A percentile compares a stretch with the other conserved stretches of the same genome.
Evolutionary conservation across 2,888 invertebrate genomes (phyloP).

Genomic region (Neria commutata): DNA sequence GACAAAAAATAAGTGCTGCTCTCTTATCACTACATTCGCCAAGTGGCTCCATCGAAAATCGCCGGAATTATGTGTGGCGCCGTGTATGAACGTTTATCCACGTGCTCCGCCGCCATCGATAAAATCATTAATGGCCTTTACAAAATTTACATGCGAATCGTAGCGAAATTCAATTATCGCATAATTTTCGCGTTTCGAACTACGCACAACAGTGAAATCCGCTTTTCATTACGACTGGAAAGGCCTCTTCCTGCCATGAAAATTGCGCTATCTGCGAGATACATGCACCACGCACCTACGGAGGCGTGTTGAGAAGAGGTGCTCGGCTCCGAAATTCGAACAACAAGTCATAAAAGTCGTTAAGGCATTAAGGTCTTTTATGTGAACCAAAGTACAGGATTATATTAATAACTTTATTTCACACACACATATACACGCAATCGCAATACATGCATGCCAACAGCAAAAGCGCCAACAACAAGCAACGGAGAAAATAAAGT

Average conservation of each 20-base stretch:
- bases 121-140: background rate
- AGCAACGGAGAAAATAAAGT: too few relatives aligned
- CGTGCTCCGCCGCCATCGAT: conserved; percentile 1
- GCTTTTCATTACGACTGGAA: background rate
- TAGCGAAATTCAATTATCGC: conserved; percentile 49
- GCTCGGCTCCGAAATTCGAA: background rate
- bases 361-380: conserved; percentile 12
- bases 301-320: too few relatives aligned
- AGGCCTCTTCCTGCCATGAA: background rate
- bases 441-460: background rate
- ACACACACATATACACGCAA: background rate
- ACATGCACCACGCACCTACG: background rate
- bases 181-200: conserved; percentile 45
- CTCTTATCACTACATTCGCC: background rate
- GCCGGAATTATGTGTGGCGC: background rate
- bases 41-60: too few relatives aligned
- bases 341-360: background rate
- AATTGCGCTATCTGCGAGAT: background rate
- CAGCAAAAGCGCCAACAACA: background rate
- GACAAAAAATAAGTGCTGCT: background rate
- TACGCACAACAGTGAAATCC: background rate
- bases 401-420: conserved; percentile 13
- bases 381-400: conserved; percentile 9
- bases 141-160: background rate
- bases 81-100: too few relatives aligned